Conservation (phyloP, 2,113 vertebrate genomes). For the Seriola rivoliana region DNA sequence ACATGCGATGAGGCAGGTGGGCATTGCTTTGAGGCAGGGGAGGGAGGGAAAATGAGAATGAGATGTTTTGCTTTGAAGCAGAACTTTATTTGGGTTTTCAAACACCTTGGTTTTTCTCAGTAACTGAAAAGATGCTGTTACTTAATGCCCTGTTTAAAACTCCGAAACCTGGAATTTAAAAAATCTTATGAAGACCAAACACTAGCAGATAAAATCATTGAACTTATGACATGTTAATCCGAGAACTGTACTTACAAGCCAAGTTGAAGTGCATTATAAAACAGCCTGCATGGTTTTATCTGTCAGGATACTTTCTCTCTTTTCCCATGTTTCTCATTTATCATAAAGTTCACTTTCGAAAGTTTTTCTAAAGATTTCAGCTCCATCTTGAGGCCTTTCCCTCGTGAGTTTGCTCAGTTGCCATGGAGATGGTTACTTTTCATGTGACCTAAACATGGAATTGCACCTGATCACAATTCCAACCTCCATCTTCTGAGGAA, state of each 20-base stretch:
- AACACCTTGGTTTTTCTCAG: constrained; percentile 24
- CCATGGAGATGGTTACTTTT: too few species aligned
- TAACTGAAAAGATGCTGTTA: constrained; percentile 30
- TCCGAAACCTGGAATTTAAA: constrained; percentile 29
- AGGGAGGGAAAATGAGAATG: constrained; percentile 19
- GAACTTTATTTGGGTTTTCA: constrained; percentile 56
- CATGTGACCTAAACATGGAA: neutral
- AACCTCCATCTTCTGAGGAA: neutral
- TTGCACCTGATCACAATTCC: neutral
- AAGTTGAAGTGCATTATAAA: neutral
- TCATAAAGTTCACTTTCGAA: neutral
- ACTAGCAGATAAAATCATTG: constrained; percentile 51
- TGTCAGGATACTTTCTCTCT: neutral
- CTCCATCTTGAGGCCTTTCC: neutral
- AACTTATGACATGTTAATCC: constrained; percentile 10
- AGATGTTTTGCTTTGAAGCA: constrained; percentile 31
- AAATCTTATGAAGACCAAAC: constrained; percentile 47
- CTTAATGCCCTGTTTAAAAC: constrained; percentile 37
- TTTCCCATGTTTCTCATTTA: neutral
- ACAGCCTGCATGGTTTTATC: neutral
- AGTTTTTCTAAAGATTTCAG: neutral
- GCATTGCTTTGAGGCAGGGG: constrained; percentile 7
- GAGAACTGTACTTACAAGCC: constrained; percentile 10
- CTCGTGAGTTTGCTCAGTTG: neutral
- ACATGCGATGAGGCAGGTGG: constrained; percentile 42